Conservation (phyloP, 2,888 invertebrate species). For the Micropterix aruncella region DNA sequence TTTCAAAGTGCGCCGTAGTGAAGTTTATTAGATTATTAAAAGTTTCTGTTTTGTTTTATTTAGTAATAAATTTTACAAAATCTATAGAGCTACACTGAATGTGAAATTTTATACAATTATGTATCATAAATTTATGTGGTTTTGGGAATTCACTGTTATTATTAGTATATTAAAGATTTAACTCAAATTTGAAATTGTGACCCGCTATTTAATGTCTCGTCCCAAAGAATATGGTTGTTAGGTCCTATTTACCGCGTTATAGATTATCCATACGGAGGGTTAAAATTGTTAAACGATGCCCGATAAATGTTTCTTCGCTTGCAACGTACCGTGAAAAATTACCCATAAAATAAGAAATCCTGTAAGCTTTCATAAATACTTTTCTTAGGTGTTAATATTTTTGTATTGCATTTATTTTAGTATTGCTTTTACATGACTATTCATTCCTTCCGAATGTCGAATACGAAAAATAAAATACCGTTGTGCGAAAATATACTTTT, state of each 20-base stretch:
- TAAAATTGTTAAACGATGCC: too few species aligned
- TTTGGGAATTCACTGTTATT: background rate
- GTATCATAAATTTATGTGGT: background rate
- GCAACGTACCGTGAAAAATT: background rate
- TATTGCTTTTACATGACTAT: slow-evolving; percentile 1
- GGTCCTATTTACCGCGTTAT: background rate
- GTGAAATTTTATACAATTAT: background rate
- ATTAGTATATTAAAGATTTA: background rate
- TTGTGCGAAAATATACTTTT: slow-evolving; percentile 8
- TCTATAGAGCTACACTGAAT: background rate
- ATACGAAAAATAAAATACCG: background rate
- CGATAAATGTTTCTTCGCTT: slow-evolving; percentile 4
- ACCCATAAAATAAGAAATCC: slow-evolving; percentile 1
- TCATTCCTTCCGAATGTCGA: background rate
- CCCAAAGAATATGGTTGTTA: slow-evolving; percentile 1
- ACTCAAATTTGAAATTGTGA: background rate
- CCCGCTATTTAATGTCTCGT: background rate
- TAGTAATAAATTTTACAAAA: background rate
- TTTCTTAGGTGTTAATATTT: slow-evolving; percentile 4
- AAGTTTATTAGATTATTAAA: background rate
- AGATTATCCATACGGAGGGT: slow-evolving; percentile 1
- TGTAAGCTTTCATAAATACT: slow-evolving; percentile 2
- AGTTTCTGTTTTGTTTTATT: background rate
- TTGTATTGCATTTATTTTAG: slow-evolving; percentile 4
- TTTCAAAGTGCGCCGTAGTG: background rate